A percentile compares a stretch with the other conserved stretches of the same genome.
Conservation (phyloP, 2,888 invertebrate genomes). For the Metacarcinus magister region DNA sequence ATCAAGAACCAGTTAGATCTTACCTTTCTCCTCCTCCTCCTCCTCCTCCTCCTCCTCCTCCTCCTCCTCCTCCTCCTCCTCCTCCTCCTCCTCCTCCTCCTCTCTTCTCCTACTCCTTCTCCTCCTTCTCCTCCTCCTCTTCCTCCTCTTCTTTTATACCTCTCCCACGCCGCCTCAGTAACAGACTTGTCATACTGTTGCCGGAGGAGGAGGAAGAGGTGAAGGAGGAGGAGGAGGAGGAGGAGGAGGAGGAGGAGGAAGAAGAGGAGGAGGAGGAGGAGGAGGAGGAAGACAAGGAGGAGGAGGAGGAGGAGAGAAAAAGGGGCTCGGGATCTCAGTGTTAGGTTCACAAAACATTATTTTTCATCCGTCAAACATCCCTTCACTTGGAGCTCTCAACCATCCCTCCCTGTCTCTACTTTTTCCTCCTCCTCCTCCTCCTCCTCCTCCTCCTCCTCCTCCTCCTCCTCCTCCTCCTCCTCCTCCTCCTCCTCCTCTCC, state of each 20-base stretch:
- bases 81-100: constrained; percentile 40
- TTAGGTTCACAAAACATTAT: neutral
- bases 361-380: constrained; percentile 40
- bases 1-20: neutral
- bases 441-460: constrained; percentile 40
- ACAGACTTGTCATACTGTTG: constrained; percentile 41
- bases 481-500: neutral
- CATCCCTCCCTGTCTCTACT: neutral
- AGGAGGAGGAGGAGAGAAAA: neutral
- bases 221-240: constrained; percentile 32
- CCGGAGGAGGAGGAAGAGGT: constrained; percentile 21
- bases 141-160: neutral
- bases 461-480: constrained; percentile 6
- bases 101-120: neutral
- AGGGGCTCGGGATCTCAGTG: neutral
- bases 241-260: constrained; percentile 14
- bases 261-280: neutral
- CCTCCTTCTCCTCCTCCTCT: neutral
- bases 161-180: constrained; percentile 27
- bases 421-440: constrained; percentile 23
- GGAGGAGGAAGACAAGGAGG: too few relatives aligned
- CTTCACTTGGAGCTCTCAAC: neutral
- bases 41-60: constrained; percentile 42
- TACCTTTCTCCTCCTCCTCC: constrained; percentile 22
- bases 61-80: constrained; percentile 39